Percentiles rank a stretch among this genome's conserved stretches.
Evolutionary conservation across 2,797 vertebrate species (phyloP).

Genomic region (Delichon dasypus): DNA sequence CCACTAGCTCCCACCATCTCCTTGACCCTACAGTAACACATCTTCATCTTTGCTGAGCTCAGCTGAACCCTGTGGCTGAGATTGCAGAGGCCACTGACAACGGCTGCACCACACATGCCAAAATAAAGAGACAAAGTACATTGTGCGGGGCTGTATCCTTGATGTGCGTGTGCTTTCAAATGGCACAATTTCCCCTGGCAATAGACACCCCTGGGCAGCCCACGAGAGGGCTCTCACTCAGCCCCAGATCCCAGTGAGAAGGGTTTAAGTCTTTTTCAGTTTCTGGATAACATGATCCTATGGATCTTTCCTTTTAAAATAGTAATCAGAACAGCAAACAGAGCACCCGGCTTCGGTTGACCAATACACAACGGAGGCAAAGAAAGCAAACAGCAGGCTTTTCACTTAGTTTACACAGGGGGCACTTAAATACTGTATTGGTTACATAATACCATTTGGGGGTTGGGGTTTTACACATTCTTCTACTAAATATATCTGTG

Average conservation of each 20-base stretch:
- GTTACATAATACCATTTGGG: slow-evolving; percentile 59
- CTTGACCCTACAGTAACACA: background rate
- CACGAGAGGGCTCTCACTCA: background rate
- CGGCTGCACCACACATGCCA: background rate
- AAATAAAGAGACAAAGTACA: slow-evolving; percentile 49
- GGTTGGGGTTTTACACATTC: slow-evolving; percentile 52
- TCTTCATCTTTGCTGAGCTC: slow-evolving; percentile 20
- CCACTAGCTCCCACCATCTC: background rate
- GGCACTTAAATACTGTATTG: slow-evolving; percentile 61
- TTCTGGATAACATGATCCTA: slow-evolving; percentile 56
- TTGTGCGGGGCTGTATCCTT: background rate
- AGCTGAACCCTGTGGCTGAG: background rate
- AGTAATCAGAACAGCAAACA: slow-evolving; percentile 65
- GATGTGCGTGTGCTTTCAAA: background rate
- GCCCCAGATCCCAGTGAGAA: background rate
- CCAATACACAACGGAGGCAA: slow-evolving; percentile 53
- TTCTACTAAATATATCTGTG: slow-evolving; percentile 43
- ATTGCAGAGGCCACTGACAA: background rate
- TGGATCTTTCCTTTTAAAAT: slow-evolving; percentile 58
- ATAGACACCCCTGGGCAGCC: background rate
- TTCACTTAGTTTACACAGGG: slow-evolving; percentile 64
- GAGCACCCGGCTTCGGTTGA: background rate
- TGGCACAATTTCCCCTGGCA: background rate
- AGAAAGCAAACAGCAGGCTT: slow-evolving; percentile 65
- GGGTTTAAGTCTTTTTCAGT: slow-evolving; percentile 39